Conservation (phyloP, 2,888 invertebrate genomes). For the Parthenolecanium corni region DNA sequence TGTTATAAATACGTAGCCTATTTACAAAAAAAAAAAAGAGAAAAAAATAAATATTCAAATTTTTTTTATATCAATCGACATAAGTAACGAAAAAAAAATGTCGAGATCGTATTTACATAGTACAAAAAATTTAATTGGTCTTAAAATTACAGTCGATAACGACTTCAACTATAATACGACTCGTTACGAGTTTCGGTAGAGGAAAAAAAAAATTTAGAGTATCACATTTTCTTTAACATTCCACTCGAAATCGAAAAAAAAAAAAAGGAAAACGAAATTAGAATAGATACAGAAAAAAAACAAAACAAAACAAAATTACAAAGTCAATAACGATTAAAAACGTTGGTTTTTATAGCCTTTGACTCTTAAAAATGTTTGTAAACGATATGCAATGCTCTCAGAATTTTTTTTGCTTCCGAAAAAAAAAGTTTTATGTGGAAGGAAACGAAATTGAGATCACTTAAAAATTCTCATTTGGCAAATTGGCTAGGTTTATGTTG, state of each 20-base stretch:
- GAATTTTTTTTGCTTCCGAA: neutral
- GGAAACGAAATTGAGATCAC: too few species aligned
- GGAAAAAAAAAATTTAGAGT: neutral
- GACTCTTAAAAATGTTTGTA: neutral
- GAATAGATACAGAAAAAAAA: neutral
- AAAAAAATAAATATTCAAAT: neutral
- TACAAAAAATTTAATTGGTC: neutral
- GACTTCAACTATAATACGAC: neutral
- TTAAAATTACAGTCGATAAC: neutral
- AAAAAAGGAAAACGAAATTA: neutral
- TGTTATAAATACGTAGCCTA: constrained; percentile 15
- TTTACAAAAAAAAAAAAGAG: neutral
- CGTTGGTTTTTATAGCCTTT: too few species aligned
- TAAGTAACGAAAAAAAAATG: neutral
- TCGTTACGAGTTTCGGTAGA: too few species aligned
- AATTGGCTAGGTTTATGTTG: too few species aligned
- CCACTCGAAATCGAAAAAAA: neutral
- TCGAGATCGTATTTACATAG: neutral
- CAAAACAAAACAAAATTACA: neutral
- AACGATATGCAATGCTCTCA: neutral
- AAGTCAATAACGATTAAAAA: too few species aligned
- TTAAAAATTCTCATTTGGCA: too few species aligned
- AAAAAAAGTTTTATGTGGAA: neutral
- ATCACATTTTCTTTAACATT: neutral
- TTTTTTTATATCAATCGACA: neutral